Percentiles rank a stretch among this genome's conserved stretches.
phyloP scores from a whole-genome alignment of 2,113 vertebrate species.

The Lota lota region DNA sequence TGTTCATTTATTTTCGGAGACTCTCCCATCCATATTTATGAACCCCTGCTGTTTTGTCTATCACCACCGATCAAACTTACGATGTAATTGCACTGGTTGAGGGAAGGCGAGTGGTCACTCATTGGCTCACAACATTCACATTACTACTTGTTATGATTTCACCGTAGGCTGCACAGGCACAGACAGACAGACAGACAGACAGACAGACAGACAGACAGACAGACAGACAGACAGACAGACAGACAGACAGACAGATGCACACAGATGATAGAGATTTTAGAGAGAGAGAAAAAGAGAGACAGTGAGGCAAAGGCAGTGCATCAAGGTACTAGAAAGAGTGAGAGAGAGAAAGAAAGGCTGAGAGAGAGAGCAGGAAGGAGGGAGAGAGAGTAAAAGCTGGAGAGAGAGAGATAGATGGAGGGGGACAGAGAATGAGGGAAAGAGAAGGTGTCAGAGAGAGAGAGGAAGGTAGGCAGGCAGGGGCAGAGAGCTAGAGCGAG shows the following conservation, averaged over 20 bases:
- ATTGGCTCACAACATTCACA: constrained; percentile 46
- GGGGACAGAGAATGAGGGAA: constrained; percentile 18
- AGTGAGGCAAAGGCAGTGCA: not conserved
- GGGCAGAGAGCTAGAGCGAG: constrained; percentile 23
- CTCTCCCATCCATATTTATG: constrained; percentile 91
- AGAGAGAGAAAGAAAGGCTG: constrained; percentile 7
- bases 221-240: constrained; percentile 23
- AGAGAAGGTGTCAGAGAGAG: constrained; percentile 15
- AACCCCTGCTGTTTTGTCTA: constrained; percentile 96
- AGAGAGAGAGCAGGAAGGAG: too few relatives aligned
- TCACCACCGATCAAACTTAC: constrained; percentile 84
- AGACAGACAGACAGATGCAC: constrained; percentile 20
- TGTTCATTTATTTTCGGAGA: constrained; percentile 97
- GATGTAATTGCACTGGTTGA: constrained; percentile 73
- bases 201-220: constrained; percentile 32
- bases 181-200: constrained; percentile 16
- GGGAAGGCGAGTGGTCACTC: constrained; percentile 71
- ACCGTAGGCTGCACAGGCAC: constrained; percentile 58
- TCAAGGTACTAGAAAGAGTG: not conserved
- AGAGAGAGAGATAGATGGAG: constrained; percentile 27
- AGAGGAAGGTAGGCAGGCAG: not conserved
- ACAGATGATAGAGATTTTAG: not conserved
- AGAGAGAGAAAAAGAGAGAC: not conserved
- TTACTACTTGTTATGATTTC: constrained; percentile 67
- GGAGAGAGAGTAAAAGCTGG: not conserved